Evolutionary conservation across 2,888 invertebrate species (phyloP), one percentile per base, ranked within the genome.

Genomic region (Cephalotes varians): DNA sequence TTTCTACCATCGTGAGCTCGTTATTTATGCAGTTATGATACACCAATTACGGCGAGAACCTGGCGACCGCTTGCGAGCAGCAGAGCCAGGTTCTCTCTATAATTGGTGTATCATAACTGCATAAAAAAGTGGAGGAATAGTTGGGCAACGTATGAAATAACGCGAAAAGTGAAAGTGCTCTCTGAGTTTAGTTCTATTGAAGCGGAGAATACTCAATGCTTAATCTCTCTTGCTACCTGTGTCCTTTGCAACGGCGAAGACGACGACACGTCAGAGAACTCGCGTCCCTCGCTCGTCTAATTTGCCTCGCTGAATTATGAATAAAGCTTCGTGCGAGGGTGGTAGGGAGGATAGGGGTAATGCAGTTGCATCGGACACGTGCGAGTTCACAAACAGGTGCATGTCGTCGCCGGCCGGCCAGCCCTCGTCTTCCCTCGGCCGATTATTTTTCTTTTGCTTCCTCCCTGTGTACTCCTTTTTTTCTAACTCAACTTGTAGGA

Each of bases 271-370:
- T 69, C 44, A 40, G 51, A 51, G 37, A 28, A n/a, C 44, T 34
- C 40, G 73, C 51, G 31, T 79, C 69, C 54, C 67, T 67, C 67
- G 40, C 67, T 77, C 56, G 47, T 69, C 21, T 47, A 34, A 65
- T 47, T 49, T 25, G 49, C 34, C 49, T 6, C 37, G 25, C 31
- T 88, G 86, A 87, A 88, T 88, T 85, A 88, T 88, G 71, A 40
- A 88, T 31, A 67, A 74, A 81, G 28, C 56, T 34, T 9, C 2
- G 2, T 65, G 67, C 76, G 54, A 31, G 34, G 34, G 54, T 21
- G 31, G 31, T 18, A 31, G 28, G 34, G 37, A 54, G 56, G 25
- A 31, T 15, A 54, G 40, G 31, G 67, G 64, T 64, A 65, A 21
- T 83, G 83, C 85, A 84, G n/a, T 79, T 80, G 65, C 76, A 83